phyloP scores from a whole-genome alignment of 2,888 invertebrate genomes.

The Melieria omissa region DNA sequence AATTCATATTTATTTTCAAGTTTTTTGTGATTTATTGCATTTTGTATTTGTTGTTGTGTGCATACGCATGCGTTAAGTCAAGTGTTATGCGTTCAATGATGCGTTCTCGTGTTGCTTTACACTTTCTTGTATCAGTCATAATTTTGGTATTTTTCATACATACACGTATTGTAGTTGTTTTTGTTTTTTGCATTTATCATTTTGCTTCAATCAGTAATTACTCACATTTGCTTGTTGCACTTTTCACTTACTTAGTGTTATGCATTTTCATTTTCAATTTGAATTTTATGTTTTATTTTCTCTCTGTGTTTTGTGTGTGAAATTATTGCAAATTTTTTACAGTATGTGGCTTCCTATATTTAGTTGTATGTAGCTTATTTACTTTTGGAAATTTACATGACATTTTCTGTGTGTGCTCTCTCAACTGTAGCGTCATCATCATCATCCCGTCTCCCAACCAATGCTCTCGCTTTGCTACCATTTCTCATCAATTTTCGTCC shows the following conservation, averaged over 20 bases:
- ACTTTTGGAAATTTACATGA: slow-evolving; percentile 22
- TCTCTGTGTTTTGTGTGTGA: slow-evolving; percentile 53
- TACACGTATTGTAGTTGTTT: neutral
- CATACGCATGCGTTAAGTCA: slow-evolving; percentile 24
- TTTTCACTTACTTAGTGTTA: slow-evolving; percentile 24
- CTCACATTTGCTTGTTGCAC: slow-evolving; percentile 55
- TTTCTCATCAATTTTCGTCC: too few relatives aligned
- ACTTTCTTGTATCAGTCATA: slow-evolving; percentile 49
- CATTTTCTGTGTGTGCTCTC: slow-evolving; percentile 7
- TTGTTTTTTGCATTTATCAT: slow-evolving; percentile 27
- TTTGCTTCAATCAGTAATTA: slow-evolving; percentile 20
- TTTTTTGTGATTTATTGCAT: slow-evolving; percentile 9
- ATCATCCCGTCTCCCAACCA: neutral
- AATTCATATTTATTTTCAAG: slow-evolving; percentile 24
- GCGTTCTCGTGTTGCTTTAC: too few relatives aligned
- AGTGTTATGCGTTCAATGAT: slow-evolving; percentile 22
- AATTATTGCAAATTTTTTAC: slow-evolving; percentile 53
- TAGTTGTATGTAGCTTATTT: slow-evolving; percentile 34
- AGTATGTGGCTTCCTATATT: slow-evolving; percentile 50
- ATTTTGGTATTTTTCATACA: slow-evolving; percentile 27
- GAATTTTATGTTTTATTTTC: slow-evolving; percentile 52
- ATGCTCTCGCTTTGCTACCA: neutral
- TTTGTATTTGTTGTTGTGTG: slow-evolving; percentile 41
- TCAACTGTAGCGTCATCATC: neutral
- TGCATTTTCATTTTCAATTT: slow-evolving; percentile 47